Percentiles rank a stretch among this genome's conserved stretches.
phyloP scores from a whole-genome alignment of 2,888 invertebrate species.

The Oligia latruncula region DNA sequence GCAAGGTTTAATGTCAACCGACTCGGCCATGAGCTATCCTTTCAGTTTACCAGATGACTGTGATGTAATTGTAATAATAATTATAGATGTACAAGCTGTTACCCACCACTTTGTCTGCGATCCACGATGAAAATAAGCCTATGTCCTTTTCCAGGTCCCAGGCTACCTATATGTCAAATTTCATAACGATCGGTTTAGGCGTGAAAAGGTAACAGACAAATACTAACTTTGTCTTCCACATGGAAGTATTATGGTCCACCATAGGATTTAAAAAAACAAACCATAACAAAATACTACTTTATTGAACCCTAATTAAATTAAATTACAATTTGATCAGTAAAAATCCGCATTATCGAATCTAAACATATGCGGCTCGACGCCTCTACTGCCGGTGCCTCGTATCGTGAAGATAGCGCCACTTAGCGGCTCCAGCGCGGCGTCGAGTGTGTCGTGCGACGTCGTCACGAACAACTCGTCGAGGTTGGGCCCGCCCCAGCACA shows the following conservation, averaged over 20 bases:
- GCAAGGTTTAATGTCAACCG: not conserved
- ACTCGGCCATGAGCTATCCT: not conserved
- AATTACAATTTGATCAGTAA: constrained; percentile 71
- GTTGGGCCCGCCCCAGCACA: constrained; percentile 92
- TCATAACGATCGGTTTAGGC: no score
- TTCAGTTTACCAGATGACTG: not conserved
- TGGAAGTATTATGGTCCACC: not conserved
- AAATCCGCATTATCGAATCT: constrained; percentile 78
- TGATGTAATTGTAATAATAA: not conserved
- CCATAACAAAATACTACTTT: constrained; percentile 21
- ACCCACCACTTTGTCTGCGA: no score
- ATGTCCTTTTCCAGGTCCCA: no score
- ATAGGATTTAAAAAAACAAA: not conserved
- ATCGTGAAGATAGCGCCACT: constrained; percentile 83
- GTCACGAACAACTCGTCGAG: constrained; percentile 92
- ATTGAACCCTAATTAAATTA: constrained; percentile 24
- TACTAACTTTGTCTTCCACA: no score
- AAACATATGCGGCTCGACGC: constrained; percentile 72
- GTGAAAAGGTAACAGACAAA: no score
- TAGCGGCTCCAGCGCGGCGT: constrained; percentile 71
- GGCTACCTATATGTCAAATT: no score
- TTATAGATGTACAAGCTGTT: no score
- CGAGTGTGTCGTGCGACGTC: constrained; percentile 74
- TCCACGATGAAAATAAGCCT: no score
- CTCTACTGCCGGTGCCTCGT: constrained; percentile 77